Conservation (phyloP, 2,113 vertebrate species). For the Eupsittula cactorum region DNA sequence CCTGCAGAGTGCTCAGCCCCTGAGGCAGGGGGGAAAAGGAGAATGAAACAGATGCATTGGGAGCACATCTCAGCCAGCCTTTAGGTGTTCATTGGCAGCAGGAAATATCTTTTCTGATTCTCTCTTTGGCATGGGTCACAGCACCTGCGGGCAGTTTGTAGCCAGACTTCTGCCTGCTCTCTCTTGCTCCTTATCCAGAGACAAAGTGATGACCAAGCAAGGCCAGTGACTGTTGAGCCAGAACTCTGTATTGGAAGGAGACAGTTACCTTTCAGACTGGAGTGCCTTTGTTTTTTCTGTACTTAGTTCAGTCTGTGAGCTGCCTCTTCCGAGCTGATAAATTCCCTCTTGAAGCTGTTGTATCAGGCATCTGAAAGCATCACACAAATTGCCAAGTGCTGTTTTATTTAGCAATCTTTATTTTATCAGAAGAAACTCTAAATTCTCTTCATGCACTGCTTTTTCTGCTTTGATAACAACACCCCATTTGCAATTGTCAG, state of each 20-base stretch:
- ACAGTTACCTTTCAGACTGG: neutral
- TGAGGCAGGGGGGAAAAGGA: neutral
- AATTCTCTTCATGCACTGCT: neutral
- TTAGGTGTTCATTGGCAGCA: neutral
- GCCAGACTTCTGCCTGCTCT: neutral
- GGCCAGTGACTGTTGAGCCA: neutral
- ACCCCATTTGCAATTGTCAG: neutral
- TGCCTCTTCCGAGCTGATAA: neutral
- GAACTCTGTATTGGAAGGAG: neutral
- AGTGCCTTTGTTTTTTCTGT: neutral
- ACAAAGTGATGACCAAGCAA: neutral
- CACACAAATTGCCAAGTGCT: neutral
- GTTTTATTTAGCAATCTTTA: neutral
- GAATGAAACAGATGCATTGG: fast-evolving
- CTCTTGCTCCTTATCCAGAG: neutral
- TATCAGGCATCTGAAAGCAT: neutral
- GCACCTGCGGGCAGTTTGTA: neutral
- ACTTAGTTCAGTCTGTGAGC: neutral
- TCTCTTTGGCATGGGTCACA: neutral
- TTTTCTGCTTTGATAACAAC: neutral
- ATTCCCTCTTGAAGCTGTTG: neutral
- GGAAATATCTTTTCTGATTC: neutral
- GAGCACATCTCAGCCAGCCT: neutral
- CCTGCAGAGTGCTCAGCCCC: neutral
- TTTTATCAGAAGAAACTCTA: neutral